phyloP scores from a whole-genome alignment of 2,113 vertebrate genomes.

The Jacana jacana region DNA sequence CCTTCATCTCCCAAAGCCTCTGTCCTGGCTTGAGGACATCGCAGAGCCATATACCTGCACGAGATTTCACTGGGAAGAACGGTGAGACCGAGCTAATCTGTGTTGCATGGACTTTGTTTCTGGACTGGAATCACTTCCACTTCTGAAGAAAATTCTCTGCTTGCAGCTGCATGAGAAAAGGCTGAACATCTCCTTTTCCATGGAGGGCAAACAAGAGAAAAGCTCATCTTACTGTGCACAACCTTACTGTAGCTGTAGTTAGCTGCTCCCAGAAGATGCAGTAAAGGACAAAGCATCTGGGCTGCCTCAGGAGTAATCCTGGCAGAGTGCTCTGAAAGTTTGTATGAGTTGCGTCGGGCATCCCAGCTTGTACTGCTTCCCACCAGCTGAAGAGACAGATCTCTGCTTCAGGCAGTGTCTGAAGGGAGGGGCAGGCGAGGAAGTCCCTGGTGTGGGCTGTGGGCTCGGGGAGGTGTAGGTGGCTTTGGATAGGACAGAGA shows the following conservation, averaged over 20 bases:
- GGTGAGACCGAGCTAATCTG: not conserved
- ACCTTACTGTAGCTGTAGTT: not conserved
- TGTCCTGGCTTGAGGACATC: not conserved
- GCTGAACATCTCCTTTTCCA: not conserved
- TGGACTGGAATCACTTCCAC: not conserved
- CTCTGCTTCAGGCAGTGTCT: not conserved
- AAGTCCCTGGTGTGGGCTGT: not conserved
- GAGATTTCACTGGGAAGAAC: not conserved
- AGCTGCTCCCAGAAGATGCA: not conserved
- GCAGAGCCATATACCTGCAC: accelerated
- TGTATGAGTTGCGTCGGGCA: not conserved
- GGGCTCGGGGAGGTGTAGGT: not conserved
- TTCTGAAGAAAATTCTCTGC: not conserved
- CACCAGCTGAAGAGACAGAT: not conserved
- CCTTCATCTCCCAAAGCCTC: not conserved
- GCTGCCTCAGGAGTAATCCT: not conserved
- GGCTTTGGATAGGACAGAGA: not conserved
- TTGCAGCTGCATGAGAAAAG: not conserved
- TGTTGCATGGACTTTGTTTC: not conserved
- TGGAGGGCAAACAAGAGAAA: not conserved
- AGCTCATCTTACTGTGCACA: not conserved
- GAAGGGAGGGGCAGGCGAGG: not conserved
- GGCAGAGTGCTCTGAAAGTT: not conserved
- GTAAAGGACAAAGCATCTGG: not conserved
- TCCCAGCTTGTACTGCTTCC: not conserved